Evolutionary conservation across 2,888 invertebrate species (phyloP).

Genomic region (Lasioglossum malachurum): DNA sequence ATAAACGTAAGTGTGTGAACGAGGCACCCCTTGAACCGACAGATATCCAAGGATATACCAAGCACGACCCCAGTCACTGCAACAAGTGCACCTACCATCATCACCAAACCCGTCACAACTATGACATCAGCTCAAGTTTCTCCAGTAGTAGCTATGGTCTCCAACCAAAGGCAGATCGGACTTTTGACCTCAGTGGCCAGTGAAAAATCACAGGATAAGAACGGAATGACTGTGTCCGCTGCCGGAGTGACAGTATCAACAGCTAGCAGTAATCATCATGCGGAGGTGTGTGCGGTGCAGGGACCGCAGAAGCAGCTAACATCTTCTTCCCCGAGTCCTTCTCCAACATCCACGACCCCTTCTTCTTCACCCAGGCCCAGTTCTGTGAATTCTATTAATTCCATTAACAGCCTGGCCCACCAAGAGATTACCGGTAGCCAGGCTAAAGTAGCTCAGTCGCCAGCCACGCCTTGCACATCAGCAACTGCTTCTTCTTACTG

Average conservation of each 20-base stretch:
- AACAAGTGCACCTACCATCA: slow-evolving; percentile 84
- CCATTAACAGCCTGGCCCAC: slow-evolving; percentile 80
- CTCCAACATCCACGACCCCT: slow-evolving; percentile 80
- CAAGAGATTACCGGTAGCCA: slow-evolving; percentile 77
- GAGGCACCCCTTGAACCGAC: slow-evolving; percentile 85
- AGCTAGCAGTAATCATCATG: slow-evolving; percentile 82
- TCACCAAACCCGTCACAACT: slow-evolving; percentile 81
- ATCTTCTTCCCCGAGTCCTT: slow-evolving; percentile 83
- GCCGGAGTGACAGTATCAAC: slow-evolving; percentile 81
- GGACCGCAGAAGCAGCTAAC: slow-evolving; percentile 84
- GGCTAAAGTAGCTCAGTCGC: slow-evolving; percentile 81
- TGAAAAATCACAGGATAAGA: slow-evolving; percentile 80
- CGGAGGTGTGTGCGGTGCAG: slow-evolving; percentile 85
- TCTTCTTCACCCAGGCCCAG: slow-evolving; percentile 82
- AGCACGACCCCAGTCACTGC: slow-evolving; percentile 85
- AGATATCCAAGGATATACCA: slow-evolving; percentile 87
- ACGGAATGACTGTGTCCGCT: slow-evolving; percentile 76
- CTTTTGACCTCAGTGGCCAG: slow-evolving; percentile 78
- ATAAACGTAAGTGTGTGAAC: slow-evolving; percentile 79
- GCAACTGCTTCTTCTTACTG: slow-evolving; percentile 76
- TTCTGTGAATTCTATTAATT: slow-evolving; percentile 80
- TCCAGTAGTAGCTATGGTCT: slow-evolving; percentile 80
- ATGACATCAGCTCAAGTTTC: slow-evolving; percentile 80
- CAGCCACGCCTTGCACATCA: slow-evolving; percentile 79
- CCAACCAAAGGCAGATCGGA: slow-evolving; percentile 81